These are phyloP conservation scores for Vidua macroura DNA, from an alignment of 2,113 vertebrate genomes.

Conservation along the genomic window DNA sequence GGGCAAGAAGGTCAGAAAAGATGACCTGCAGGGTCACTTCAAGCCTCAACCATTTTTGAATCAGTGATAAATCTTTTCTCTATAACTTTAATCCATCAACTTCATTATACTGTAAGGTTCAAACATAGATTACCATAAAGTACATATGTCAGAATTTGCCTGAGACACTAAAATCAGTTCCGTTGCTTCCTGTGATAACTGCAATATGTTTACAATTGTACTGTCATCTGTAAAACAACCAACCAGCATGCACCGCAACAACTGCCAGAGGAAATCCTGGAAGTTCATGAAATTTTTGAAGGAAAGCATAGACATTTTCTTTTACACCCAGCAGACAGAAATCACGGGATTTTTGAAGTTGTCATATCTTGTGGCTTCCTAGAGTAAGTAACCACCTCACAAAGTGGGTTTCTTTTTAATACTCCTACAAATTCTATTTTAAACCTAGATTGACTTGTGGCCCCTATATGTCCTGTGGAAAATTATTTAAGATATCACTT, in stretches of 20 bases:
- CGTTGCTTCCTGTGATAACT: not conserved
- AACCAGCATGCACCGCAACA: not conserved
- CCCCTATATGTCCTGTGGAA: not conserved
- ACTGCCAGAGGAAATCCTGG: not conserved
- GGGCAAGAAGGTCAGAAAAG: not conserved
- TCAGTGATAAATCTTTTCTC: not conserved
- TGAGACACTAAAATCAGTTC: not conserved
- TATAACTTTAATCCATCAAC: not conserved
- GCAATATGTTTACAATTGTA: not conserved
- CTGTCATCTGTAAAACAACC: not conserved
- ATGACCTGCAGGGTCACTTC: not conserved
- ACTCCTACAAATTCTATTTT: not conserved
- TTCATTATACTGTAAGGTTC: not conserved
- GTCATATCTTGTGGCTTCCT: not conserved
- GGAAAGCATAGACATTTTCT: not conserved
- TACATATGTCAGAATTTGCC: not conserved
- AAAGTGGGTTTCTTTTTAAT: accelerated
- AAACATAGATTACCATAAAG: not conserved
- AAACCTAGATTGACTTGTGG: not conserved
- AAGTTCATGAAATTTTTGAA: not conserved
- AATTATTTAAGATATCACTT: not conserved
- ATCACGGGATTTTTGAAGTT: not conserved
- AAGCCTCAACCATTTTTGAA: not conserved
- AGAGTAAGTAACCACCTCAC: not conserved
- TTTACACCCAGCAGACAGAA: not conserved